These are phyloP conservation scores for Onthophagus taurus DNA, from an alignment of 1,140 invertebrate genomes.

Conservation along the genomic window DNA sequence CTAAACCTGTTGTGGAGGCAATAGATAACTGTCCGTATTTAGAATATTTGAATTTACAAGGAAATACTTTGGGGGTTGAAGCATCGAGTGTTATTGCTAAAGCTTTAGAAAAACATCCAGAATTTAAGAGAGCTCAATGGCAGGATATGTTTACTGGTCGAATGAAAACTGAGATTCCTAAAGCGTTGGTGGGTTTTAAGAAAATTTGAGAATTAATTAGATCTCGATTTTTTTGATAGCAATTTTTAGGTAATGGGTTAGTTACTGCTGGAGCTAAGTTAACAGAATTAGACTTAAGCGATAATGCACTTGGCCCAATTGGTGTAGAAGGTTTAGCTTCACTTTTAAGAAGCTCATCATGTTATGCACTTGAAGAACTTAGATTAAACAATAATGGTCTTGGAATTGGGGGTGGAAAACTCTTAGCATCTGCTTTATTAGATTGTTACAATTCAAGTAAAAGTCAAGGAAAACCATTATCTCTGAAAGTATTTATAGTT, in stretches of 20 bases:
- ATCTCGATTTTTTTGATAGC: conserved; percentile 40
- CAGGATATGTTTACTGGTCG: conserved; percentile 95
- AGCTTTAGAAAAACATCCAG: conserved; percentile 63
- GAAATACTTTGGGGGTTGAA: conserved; percentile 86
- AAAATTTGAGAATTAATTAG: neutral
- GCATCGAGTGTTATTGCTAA: conserved; percentile 78
- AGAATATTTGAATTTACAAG: conserved; percentile 74
- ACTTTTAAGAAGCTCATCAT: conserved; percentile 73
- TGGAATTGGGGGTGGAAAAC: conserved; percentile 80
- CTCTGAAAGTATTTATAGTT: conserved; percentile 78
- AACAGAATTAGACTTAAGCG: conserved; percentile 85
- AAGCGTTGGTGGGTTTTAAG: conserved; percentile 57
- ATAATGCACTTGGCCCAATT: conserved; percentile 97
- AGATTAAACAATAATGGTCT: conserved; percentile 92
- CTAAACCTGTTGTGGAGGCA: conserved; percentile 51
- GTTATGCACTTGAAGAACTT: conserved; percentile 73
- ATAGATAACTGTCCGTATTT: conserved; percentile 53
- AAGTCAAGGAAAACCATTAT: conserved; percentile 50
- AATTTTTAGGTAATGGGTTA: conserved; percentile 71
- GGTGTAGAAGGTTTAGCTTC: conserved; percentile 83
- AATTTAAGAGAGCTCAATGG: conserved; percentile 78
- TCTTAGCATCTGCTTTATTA: conserved; percentile 69
- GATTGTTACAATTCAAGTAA: conserved; percentile 61
- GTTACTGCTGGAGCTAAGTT: conserved; percentile 69
- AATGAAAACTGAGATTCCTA: conserved; percentile 90